phyloP scores from a whole-genome alignment of 2,113 vertebrate species.

The Chrysochloris asiatica region DNA sequence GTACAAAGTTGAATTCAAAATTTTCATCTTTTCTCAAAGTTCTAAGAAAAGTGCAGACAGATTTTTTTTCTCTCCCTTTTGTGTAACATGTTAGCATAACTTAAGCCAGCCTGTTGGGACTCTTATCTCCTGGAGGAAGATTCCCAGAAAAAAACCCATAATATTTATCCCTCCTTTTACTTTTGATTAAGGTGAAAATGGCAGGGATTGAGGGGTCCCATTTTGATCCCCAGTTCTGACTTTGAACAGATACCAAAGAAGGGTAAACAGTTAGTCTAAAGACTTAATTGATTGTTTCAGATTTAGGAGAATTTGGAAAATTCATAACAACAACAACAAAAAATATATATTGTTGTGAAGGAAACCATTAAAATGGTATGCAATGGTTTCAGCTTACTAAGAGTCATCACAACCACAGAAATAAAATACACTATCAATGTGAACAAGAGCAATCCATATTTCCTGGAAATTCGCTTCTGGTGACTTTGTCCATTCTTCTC shows the following conservation, averaged over 20 bases:
- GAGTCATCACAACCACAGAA: conserved; percentile 32
- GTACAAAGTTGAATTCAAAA: conserved; percentile 22
- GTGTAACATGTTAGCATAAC: neutral
- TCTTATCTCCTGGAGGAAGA: conserved; percentile 4
- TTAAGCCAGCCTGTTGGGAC: neutral
- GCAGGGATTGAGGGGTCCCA: neutral
- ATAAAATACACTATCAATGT: neutral
- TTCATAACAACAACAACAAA: neutral
- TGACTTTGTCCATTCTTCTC: conserved; percentile 1
- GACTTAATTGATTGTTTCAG: neutral
- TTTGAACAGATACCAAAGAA: conserved; percentile 22
- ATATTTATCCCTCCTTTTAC: neutral
- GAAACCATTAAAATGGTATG: neutral
- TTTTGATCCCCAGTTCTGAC: neutral
- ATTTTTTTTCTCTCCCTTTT: neutral
- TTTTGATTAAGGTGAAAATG: neutral
- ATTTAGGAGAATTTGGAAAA: conserved; percentile 2
- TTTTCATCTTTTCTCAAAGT: neutral
- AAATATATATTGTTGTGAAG: too few relatives aligned
- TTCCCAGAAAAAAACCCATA: neutral
- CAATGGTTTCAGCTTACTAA: neutral
- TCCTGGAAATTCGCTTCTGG: neutral
- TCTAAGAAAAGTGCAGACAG: conserved; percentile 28
- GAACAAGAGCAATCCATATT: neutral
- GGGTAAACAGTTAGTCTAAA: neutral